These are phyloP conservation scores for Diabrotica virgifera DNA, from an alignment of 1,140 invertebrate species.

Conservation along the genomic window DNA sequence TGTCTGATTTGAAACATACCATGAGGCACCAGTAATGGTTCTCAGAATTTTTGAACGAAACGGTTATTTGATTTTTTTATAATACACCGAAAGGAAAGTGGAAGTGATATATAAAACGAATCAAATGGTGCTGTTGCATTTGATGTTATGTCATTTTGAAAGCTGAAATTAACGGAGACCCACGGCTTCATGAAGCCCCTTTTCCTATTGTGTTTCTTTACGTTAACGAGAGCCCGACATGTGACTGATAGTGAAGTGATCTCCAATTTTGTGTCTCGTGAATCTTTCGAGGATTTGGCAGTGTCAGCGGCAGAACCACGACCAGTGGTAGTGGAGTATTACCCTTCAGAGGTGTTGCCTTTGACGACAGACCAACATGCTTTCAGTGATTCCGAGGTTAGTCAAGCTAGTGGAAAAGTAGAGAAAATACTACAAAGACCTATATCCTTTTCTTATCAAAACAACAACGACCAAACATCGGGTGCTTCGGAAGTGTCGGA, in stretches of 20 bases:
- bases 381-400: constrained; percentile 21
- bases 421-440: constrained; percentile 35
- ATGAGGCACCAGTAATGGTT: too few relatives aligned
- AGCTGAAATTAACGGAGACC: background rate
- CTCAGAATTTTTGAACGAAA: constrained; percentile 14
- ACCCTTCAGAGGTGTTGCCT: constrained; percentile 25
- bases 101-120: constrained; percentile 14
- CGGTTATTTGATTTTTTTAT: constrained; percentile 15
- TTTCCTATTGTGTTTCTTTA: background rate
- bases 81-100: background rate
- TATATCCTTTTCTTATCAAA: constrained; percentile 35
- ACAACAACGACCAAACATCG: constrained; percentile 10
- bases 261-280: background rate
- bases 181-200: background rate
- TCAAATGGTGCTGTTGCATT: background rate
- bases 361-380: constrained; percentile 17
- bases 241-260: background rate
- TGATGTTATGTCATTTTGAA: background rate
- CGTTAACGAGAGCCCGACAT: background rate
- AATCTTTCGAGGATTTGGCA: constrained; percentile 23
- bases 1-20: too few relatives aligned
- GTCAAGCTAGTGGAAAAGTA: constrained; percentile 32
- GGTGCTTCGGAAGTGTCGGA: background rate
- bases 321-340: constrained; percentile 29
- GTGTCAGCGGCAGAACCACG: constrained; percentile 32